Evolutionary conservation across 2,888 invertebrate species (phyloP).

Genomic region (Stratiomys singularior): DNA sequence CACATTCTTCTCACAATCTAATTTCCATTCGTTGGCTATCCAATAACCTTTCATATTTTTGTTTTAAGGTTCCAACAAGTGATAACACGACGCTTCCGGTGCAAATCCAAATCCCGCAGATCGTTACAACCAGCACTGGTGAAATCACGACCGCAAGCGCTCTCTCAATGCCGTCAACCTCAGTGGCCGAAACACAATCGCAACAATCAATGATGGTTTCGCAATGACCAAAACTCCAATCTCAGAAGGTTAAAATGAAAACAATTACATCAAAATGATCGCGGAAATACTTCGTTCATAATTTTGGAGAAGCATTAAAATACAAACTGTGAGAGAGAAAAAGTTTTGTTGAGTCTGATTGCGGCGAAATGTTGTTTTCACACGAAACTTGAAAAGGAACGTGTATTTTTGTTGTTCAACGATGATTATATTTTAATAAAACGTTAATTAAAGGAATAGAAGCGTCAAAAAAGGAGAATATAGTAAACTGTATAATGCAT

Average conservation of each 20-base stretch:
- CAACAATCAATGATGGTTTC: constrained; percentile 44
- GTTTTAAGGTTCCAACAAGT: constrained; percentile 70
- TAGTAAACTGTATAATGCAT: not conserved
- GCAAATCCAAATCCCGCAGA: constrained; percentile 74
- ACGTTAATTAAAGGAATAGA: not conserved
- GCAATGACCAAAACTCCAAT: constrained; percentile 47
- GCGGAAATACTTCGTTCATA: not conserved
- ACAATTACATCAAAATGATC: not conserved
- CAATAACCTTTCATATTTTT: no score
- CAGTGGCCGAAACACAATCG: constrained; percentile 45
- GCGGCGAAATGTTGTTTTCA: not conserved
- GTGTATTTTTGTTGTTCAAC: constrained; percentile 36
- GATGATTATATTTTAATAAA: constrained; percentile 44
- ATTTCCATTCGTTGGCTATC: no score
- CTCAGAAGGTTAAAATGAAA: not conserved
- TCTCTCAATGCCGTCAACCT: constrained; percentile 51
- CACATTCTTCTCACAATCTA: no score
- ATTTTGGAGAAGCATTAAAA: not conserved
- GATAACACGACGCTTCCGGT: constrained; percentile 71
- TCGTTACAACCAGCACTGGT: constrained; percentile 56
- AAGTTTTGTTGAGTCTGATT: not conserved
- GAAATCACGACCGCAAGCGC: constrained; percentile 53
- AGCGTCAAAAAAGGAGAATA: not conserved
- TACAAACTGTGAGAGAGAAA: not conserved
- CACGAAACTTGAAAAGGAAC: not conserved